A percentile compares a stretch with the other conserved stretches of the same genome.
These are phyloP conservation scores for Rallus limicola DNA, from an alignment of 2,113 vertebrate genomes.

Conservation along the genomic window DNA sequence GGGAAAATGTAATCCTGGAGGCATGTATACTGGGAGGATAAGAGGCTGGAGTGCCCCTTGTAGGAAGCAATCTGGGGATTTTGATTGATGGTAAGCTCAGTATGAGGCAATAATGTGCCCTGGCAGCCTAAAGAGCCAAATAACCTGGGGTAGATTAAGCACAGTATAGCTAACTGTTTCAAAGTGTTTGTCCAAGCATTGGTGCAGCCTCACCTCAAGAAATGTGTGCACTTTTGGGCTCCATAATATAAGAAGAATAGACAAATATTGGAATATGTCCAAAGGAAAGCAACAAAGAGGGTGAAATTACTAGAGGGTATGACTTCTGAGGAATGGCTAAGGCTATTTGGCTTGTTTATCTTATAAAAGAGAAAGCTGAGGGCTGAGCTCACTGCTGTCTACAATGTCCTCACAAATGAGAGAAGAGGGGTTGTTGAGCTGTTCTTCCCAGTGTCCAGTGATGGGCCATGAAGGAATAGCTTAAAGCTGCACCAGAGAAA, in stretches of 20 bases:
- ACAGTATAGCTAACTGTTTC: neutral
- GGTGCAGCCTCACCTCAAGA: neutral
- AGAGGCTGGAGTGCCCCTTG: neutral
- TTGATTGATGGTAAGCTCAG: neutral
- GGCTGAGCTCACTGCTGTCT: neutral
- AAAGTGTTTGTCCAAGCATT: neutral
- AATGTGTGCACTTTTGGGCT: neutral
- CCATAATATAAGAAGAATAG: neutral
- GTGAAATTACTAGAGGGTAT: neutral
- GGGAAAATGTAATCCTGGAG: neutral
- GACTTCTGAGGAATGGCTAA: neutral
- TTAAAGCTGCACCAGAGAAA: neutral
- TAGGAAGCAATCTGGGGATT: neutral
- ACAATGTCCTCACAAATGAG: neutral
- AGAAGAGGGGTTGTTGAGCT: neutral
- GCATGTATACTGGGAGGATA: neutral
- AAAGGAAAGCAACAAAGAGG: neutral
- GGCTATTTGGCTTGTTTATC: neutral
- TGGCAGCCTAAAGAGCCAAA: neutral
- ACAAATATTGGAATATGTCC: neutral
- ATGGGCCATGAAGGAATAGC: neutral
- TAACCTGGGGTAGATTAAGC: neutral
- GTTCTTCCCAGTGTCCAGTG: accelerated
- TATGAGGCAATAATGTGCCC: neutral
- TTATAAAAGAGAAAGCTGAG: neutral